Evolutionary conservation across 2,888 invertebrate genomes (phyloP).

Genomic region (Octonoba sinensis): DNA sequence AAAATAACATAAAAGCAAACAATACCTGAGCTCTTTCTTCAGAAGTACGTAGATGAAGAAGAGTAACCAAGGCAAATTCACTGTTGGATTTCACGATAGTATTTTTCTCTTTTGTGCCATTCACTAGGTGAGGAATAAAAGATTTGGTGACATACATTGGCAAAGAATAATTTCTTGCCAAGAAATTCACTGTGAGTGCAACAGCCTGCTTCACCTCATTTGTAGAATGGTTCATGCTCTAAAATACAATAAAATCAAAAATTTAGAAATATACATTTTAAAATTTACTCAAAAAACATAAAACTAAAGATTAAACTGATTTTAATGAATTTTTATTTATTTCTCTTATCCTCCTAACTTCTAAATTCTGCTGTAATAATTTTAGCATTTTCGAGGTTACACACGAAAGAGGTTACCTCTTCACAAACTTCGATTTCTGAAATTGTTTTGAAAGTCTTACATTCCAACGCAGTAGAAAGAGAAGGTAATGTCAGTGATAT

Average conservation of each 20-base stretch:
- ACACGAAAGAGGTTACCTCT: no score
- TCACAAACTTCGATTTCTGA: no score
- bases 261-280: background rate
- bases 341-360: no score
- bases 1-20: background rate
- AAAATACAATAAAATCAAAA: slow-evolving; percentile 63
- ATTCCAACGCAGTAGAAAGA: no score
- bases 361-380: no score
- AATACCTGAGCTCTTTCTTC: slow-evolving; percentile 79
- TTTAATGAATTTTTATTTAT: background rate
- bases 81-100: slow-evolving; percentile 93
- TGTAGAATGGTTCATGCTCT: slow-evolving; percentile 92
- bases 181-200: slow-evolving; percentile 83
- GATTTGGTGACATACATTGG: slow-evolving; percentile 79
- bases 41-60: slow-evolving; percentile 84
- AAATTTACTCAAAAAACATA: slow-evolving; percentile 8
- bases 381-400: no score
- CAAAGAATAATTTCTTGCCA: slow-evolving; percentile 76
- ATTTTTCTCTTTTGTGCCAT: slow-evolving; percentile 98
- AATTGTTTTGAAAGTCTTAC: no score
- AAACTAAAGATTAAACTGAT: background rate
- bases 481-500: no score
- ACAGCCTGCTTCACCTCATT: slow-evolving; percentile 95
- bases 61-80: slow-evolving; percentile 89
- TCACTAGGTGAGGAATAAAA: slow-evolving; percentile 91